phyloP scores from a whole-genome alignment of 2,113 vertebrate genomes.

The Sciurus niger region DNA sequence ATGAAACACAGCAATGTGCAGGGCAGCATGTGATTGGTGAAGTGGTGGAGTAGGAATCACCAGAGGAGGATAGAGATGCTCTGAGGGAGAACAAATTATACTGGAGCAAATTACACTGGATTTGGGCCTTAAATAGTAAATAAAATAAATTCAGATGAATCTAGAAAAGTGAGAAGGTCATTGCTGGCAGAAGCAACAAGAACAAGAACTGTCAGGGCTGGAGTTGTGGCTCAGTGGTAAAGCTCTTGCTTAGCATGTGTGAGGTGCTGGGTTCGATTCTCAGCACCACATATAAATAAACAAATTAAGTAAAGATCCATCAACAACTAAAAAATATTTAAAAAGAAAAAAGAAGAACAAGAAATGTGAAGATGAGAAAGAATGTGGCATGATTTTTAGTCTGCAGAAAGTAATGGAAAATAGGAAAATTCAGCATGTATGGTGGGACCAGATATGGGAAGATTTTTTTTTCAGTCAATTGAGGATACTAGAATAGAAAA shows the following conservation, averaged over 20 bases:
- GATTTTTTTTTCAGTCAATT: background rate
- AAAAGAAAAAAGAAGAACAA: background rate
- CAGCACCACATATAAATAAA: no score
- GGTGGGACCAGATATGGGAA: background rate
- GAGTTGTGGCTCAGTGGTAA: no score
- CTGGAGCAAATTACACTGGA: background rate
- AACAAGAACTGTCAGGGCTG: background rate
- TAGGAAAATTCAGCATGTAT: background rate
- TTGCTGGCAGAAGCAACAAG: background rate
- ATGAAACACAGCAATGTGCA: background rate
- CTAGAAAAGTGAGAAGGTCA: background rate
- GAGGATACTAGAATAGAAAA: background rate
- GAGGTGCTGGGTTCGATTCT: no score
- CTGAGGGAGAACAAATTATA: background rate
- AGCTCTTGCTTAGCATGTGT: no score
- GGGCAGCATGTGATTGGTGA: background rate
- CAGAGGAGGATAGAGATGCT: background rate
- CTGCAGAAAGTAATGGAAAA: background rate
- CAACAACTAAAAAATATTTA: no score
- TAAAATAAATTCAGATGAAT: background rate
- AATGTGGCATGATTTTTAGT: background rate
- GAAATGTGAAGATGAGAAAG: background rate
- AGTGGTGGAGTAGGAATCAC: background rate
- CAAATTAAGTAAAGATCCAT: no score
- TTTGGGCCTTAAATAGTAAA: background rate